Evolutionary conservation across 2,888 invertebrate genomes (phyloP), one percentile per base, ranked within the genome.

Genomic region (Formica aserva): DNA sequence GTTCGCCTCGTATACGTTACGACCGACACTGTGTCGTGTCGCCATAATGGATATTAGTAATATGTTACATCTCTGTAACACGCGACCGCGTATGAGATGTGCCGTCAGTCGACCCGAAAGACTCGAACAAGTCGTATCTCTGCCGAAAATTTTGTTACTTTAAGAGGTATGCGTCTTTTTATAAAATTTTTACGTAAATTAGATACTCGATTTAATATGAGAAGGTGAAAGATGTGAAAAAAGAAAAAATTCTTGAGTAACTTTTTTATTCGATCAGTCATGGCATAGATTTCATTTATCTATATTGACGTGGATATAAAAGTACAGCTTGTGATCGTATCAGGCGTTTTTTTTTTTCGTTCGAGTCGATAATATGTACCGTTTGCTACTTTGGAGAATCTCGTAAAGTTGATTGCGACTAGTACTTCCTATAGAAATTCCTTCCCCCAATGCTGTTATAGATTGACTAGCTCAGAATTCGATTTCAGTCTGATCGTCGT

Each of bases 381-480:
- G 57, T 35, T 80, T 48, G 57, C 72, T n/a, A 52, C 48, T 29
- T 62, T 45, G 13, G 45, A 60, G 71, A 80, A 71, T 62, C 60
- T 80, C 38, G 22, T 80, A 80, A 71, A 22, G 71, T 71, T 80
- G 91, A 91, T 92, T 92, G 92, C 92, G 92, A 91, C 91, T 85
- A 91, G 90, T 90, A 86, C 83, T 90, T 88, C 86, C 78, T 88
- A 76, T 52, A 77, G 88, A 86, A 89, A 89, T 89, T 90, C 87
- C 89, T 89, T 83, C 85, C 80, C 48, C 18, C 74, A 35, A 76
- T 83, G 60, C 71, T 72, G 85, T 83, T 35, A 85, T 80, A 87
- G 91, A 91, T 91, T 91, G 91, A 90, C 86, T 85, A 90, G 89
- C 89, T 85, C 55, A 35, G 74, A 85, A 85, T 90, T 90, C 86